These are phyloP conservation scores for Oreotrochilus melanogaster DNA, from an alignment of 2,113 vertebrate species.

Conservation along the genomic window DNA sequence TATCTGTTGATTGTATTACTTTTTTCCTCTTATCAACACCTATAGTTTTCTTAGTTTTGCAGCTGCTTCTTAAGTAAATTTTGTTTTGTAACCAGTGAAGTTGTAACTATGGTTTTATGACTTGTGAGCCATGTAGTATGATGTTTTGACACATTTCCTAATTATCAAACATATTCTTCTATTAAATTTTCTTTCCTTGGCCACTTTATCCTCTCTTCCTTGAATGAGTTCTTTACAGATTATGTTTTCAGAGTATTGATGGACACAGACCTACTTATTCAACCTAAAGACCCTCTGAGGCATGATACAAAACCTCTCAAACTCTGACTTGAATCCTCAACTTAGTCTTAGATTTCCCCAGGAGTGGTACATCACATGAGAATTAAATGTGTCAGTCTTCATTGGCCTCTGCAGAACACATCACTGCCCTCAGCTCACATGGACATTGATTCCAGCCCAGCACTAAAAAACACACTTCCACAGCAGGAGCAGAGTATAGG, in stretches of 20 bases:
- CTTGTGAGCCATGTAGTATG: not conserved
- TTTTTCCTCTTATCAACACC: not conserved
- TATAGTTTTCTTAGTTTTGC: not conserved
- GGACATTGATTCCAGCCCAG: not conserved
- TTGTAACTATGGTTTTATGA: not conserved
- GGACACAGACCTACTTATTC: not conserved
- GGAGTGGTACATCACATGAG: not conserved
- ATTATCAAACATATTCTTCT: not conserved
- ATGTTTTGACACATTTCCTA: not conserved
- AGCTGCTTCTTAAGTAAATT: not conserved
- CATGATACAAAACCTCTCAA: not conserved
- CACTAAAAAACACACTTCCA: not conserved
- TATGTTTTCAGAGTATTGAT: not conserved
- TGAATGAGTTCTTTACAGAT: not conserved
- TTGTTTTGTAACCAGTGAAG: not conserved
- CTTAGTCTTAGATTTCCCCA: not conserved
- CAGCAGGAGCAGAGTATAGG: not conserved
- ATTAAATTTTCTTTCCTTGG: not conserved
- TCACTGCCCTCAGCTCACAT: not conserved
- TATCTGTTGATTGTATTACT: not conserved
- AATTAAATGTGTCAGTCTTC: not conserved
- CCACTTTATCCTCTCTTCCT: not conserved
- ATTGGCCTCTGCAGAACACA: not conserved
- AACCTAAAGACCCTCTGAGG: not conserved
- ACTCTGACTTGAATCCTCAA: not conserved